These are phyloP conservation scores for Cynodonichthys magdalenae DNA, from an alignment of 2,797 vertebrate species.

Conservation along the genomic window DNA sequence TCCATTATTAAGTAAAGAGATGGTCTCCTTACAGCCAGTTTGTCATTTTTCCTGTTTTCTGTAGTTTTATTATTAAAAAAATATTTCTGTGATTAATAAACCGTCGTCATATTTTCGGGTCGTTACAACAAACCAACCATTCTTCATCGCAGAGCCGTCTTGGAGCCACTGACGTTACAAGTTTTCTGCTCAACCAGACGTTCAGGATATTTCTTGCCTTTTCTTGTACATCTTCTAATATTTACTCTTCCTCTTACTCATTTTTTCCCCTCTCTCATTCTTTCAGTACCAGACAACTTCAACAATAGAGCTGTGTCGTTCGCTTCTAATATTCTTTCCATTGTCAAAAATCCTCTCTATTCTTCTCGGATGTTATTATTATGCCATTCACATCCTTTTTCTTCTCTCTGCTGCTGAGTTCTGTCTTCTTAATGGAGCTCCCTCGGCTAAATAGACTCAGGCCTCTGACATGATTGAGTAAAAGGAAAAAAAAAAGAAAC, in stretches of 20 bases:
- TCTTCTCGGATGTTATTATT: conserved; percentile 46
- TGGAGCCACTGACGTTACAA: conserved; percentile 4
- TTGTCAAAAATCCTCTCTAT: conserved; percentile 39
- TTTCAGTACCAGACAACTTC: conserved; percentile 15
- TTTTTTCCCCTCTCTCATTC: not conserved
- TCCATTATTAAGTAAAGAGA: no score
- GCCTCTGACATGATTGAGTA: conserved; percentile 72
- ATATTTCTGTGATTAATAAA: no score
- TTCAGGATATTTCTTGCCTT: conserved; percentile 29
- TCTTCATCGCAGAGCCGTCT: no score
- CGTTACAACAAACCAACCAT: no score
- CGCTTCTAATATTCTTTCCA: conserved; percentile 43
- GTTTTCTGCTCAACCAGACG: conserved; percentile 36
- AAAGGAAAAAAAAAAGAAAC: conserved; percentile 36
- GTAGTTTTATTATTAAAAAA: no score
- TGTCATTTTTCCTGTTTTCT: no score
- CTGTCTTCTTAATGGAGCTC: conserved; percentile 71
- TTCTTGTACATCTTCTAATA: conserved; percentile 5
- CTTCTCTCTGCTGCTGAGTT: conserved; percentile 36
- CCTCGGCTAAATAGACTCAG: conserved; percentile 69
- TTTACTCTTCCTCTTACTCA: conserved; percentile 12
- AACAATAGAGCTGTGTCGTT: conserved; percentile 29
- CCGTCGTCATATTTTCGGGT: no score
- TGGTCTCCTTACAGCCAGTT: no score
- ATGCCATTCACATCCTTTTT: conserved; percentile 49